Evolutionary conservation across 2,888 invertebrate species (phyloP), one percentile per base, ranked within the genome.

Genomic region (Hetaerina titia): DNA sequence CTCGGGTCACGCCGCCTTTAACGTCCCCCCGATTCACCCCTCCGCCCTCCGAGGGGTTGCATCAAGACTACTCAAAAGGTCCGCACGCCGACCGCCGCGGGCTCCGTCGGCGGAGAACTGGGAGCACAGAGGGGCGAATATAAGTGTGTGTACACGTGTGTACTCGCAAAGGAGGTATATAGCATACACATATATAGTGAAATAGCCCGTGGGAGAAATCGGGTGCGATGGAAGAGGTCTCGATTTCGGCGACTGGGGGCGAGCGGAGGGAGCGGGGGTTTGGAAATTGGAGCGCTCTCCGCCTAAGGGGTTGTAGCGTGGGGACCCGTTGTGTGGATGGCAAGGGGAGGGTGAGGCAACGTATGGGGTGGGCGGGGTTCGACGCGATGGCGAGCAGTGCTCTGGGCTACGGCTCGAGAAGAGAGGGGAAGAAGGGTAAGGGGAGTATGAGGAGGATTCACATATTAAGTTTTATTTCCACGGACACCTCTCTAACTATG

Each of bases 391-490:
- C 81, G 4, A 81, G 25, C 31, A 22, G 45, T 5, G 69, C 92
- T 69, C 69, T 22, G 56, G 92, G 92, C 45, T 45, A 15, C 22
- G 31, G 17, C 15, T 31, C 13, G 15, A 81, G 81, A 81, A 25
- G 60, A 64, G 69, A 13, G 45, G 74, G 45, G 69, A 22, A 31
- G 25, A 7, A 90, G 17, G 31, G 90, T 19, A 64, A 63, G 31
- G 90, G 45, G 60, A 45, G 90, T 25, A 63, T 63, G 90, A 60
- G 60, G 90, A 64, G 64, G 31, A 90, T 64, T 31, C 31, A 64
- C 90, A 31, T 90, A 90, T 90, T 90, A 90, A 63, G 90, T 90
- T 90, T 90, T 90, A 90, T 92, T 92, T 92, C 92, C 92, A 92
- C 56, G 45, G 56, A 92, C 92, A 92, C 64, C 64, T 69, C 92